Conservation (phyloP, 1,140 invertebrate species). For the Mamestra configurata region DNA sequence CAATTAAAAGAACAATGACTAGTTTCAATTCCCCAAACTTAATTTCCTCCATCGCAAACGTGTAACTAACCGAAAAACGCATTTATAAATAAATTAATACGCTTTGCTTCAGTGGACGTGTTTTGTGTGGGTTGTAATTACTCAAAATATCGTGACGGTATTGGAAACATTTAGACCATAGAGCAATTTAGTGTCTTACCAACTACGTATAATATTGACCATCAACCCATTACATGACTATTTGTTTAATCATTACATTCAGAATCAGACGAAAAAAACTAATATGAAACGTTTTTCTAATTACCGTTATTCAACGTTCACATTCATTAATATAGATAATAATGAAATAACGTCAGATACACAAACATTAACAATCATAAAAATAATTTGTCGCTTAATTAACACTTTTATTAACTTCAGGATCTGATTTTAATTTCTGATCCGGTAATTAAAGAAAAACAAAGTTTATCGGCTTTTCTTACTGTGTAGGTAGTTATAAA, state of each 20-base stretch:
- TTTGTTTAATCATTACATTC: not conserved
- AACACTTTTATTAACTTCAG: constrained; percentile 31
- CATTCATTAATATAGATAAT: not conserved
- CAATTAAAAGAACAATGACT: constrained; percentile 86
- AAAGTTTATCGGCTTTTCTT: constrained; percentile 36
- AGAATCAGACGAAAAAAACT: not conserved
- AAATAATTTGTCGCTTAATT: constrained; percentile 32
- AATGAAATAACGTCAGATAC: not conserved
- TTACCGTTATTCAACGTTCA: not conserved
- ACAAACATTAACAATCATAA: not conserved
- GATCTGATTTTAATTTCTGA: constrained; percentile 24
- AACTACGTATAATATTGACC: not conserved
- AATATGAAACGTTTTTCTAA: not conserved
- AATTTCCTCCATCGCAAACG: constrained; percentile 80
- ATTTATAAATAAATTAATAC: constrained; percentile 78
- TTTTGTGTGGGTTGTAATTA: constrained; percentile 52
- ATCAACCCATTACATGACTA: not conserved
- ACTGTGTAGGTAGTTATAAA: constrained; percentile 15
- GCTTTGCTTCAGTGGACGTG: constrained; percentile 55
- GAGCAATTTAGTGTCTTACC: not conserved
- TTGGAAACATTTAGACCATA: not conserved
- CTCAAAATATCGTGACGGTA: constrained; percentile 43
- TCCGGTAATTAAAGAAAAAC: constrained; percentile 38
- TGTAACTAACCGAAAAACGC: constrained; percentile 77
- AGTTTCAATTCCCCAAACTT: constrained; percentile 85